Conservation (phyloP, 2,113 vertebrate species). For the Alexandromys fortis region DNA sequence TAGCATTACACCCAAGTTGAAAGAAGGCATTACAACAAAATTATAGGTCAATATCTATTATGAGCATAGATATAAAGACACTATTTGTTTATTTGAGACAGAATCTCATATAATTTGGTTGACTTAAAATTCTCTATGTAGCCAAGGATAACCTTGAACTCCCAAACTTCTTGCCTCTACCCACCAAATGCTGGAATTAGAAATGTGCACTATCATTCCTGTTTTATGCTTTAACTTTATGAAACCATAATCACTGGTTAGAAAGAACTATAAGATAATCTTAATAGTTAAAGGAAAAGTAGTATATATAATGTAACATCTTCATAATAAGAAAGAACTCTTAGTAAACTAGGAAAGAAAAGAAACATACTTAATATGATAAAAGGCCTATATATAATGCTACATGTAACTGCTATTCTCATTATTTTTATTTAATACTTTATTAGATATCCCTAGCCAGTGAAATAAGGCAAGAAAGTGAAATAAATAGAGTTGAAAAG, state of each 20-base stretch:
- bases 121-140: not conserved
- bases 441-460: not conserved
- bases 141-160: not conserved
- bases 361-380: not conserved
- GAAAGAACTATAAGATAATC: not conserved
- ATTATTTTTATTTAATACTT: not conserved
- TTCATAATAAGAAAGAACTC: conserved; percentile 40
- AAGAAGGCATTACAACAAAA: conserved; percentile 24
- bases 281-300: not conserved
- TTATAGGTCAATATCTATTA: not conserved
- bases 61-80: not conserved
- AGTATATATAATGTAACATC: not conserved
- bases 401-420: too few relatives aligned
- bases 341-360: not conserved
- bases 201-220: not conserved
- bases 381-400: not conserved
- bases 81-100: not conserved
- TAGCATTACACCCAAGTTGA: not conserved
- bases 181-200: not conserved
- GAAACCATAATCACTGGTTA: conserved; percentile 1
- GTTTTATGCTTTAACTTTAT: conserved; percentile 29
- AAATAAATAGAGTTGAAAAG: conserved; percentile 6
- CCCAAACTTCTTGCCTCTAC: not conserved
- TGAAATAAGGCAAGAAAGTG: not conserved
- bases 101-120: not conserved